Percentiles rank a stretch among this genome's conserved stretches.
Conservation (phyloP, 2,797 vertebrate species). For the Remorina albescens region DNA sequence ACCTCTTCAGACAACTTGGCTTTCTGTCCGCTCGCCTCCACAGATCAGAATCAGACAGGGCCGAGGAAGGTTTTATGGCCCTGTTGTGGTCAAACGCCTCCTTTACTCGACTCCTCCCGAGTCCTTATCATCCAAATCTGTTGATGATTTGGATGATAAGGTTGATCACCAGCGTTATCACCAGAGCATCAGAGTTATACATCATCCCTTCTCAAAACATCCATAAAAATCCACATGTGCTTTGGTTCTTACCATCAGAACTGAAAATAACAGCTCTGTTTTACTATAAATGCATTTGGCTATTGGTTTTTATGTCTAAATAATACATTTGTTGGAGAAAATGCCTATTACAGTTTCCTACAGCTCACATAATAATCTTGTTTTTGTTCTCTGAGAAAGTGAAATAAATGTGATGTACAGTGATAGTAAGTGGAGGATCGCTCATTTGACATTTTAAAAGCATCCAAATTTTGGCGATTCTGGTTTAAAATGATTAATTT, state of each 20-base stretch:
- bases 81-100: not conserved
- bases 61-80: not conserved
- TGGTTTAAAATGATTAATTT: not conserved
- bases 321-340: not conserved
- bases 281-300: not conserved
- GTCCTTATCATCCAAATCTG: conserved; percentile 35
- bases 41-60: conserved; percentile 33
- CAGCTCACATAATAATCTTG: not conserved
- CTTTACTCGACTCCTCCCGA: conserved; percentile 7
- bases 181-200: not conserved
- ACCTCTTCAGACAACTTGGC: conserved; percentile 64
- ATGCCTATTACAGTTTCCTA: not conserved
- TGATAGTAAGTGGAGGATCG: not conserved
- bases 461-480: not conserved
- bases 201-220: not conserved
- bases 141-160: no score
- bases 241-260: no score
- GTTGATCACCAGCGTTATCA: not conserved
- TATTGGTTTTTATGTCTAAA: not conserved
- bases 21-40: conserved; percentile 11
- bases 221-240: no score
- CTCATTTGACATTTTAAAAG: not conserved
- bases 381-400: not conserved
- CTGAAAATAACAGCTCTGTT: not conserved
- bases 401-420: not conserved